Evolutionary conservation across 2,797 vertebrate species (phyloP), one percentile per base, ranked within the genome.

Genomic region (Enteromius radiatus): DNA sequence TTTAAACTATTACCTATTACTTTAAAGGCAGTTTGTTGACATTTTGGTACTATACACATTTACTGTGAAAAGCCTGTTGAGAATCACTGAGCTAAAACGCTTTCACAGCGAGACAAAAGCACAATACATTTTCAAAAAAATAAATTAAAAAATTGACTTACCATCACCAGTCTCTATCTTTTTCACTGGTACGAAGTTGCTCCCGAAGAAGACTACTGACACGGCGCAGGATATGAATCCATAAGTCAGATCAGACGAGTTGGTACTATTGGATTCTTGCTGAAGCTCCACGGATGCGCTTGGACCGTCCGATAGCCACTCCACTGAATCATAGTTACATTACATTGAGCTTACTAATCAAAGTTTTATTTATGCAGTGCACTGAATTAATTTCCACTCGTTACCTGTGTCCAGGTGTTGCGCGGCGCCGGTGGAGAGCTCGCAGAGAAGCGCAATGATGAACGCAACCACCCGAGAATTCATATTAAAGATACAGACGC

Each of bases 181-280:
- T 90, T 96, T 97, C 65, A 96, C 93, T 4, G 96, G 95, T 21
- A 95, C 95, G 87, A 95, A 96, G 85, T 96, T 96, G 85, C 95
- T 95, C 11, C 96, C 96, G 82, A 92, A 96, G 0, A 96, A 90
- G 69, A 96, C 3, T 0, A 94, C 91, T 0, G 96, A 92, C 76
- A 93, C 52, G 1, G 90, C 33, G 5, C 93, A 95, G 14, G 93
- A 93, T 0, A 91, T n/a, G 75, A 95, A 96, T 45, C 95, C 96
- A 54, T 89, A 78, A 11, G 88, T 88, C 19, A 95, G 86, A 64
- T 93, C 91, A 23, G 92, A 92, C 45, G 78, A 78, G 71, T 88
- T 88, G 3, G 87, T 88, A n/a, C 45, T 64, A 11, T 87, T 87
- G 65, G 78, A 76, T 3, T 5, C 79, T 23, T 73, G 79, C 33